phyloP scores from a whole-genome alignment of 1,140 invertebrate genomes.

The Drosophila miranda region DNA sequence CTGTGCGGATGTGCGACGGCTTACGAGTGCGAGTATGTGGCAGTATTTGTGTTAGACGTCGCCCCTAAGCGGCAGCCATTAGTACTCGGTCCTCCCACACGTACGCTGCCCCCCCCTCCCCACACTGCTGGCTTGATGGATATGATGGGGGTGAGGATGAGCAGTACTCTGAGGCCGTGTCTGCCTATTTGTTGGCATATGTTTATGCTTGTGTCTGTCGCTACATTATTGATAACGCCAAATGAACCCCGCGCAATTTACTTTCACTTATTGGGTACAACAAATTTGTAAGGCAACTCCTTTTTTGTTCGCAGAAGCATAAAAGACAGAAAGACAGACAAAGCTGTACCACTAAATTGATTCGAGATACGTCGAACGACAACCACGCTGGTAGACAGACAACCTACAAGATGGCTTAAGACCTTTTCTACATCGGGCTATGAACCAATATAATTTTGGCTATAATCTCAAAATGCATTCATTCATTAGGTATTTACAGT shows the following conservation, averaged over 20 bases:
- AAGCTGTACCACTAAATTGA: no score
- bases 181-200: conserved; percentile 23
- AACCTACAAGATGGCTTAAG: background rate
- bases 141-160: conserved; percentile 5
- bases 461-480: conserved; percentile 14
- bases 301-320: conserved; percentile 1
- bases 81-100: conserved; percentile 14
- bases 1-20: background rate
- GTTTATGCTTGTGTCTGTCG: conserved; percentile 40
- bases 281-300: background rate
- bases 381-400: background rate
- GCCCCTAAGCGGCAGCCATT: conserved; percentile 33
- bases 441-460: background rate
- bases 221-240: conserved; percentile 62
- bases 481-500: conserved; percentile 54
- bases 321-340: background rate
- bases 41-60: conserved; percentile 20
- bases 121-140: background rate
- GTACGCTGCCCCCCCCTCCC: background rate
- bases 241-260: conserved; percentile 56
- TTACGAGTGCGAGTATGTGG: background rate
- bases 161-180: background rate
- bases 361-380: no score
- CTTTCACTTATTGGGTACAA: conserved; percentile 38
- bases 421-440: conserved; percentile 6